Evolutionary conservation across 2,113 vertebrate species (phyloP), one percentile per base, ranked within the genome.

Genomic region (Galemys pyrenaicus): DNA sequence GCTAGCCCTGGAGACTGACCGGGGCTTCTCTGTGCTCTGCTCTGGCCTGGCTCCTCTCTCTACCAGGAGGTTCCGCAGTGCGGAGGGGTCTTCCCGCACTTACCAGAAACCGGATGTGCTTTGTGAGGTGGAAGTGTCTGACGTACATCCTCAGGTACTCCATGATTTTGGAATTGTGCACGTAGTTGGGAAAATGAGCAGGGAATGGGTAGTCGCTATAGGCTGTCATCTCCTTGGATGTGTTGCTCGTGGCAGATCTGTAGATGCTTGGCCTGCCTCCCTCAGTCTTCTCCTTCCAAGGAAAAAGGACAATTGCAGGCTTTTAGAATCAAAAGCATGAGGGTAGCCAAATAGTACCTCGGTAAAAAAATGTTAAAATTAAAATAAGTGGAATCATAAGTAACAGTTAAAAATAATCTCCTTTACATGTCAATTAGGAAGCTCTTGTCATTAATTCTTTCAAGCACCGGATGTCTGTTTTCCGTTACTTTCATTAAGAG

Each of bases 191-290:
- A 89, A 97, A 98, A 64, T 98, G 79, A 9, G 96, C 98, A 0
- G 98, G 98, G 96, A 98, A 98, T 22, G 99, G 98, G 44, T 98
- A 99, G 56, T 99, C 98, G 49, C 98, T 99, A 89, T 96, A 99
- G 92, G 98, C 98, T 96, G 98, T 98, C 97, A 98, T 98, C 95
- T 99, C 99, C 96, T 99, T 99, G 37, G 98, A 98, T 46, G 98
- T 98, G 97, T 99, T 99, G 88, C 82, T 96, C 67, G 98, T 97
- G 67, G 98, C 92, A 44, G 98, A 99, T 54, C 96, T 97, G 93
- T 99, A 99, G 74, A 98, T 96, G 90, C 97, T 98, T 92, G 98
- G 68, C 28, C 87, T 96, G 12, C 95, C 95, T 9, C 90, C 65
- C 78, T 98, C 97, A 4, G 91, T 79, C 12, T 94, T 91, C 81